These are phyloP conservation scores for Herminia tarsipennalis DNA, from an alignment of 2,888 invertebrate species.

Conservation along the genomic window DNA sequence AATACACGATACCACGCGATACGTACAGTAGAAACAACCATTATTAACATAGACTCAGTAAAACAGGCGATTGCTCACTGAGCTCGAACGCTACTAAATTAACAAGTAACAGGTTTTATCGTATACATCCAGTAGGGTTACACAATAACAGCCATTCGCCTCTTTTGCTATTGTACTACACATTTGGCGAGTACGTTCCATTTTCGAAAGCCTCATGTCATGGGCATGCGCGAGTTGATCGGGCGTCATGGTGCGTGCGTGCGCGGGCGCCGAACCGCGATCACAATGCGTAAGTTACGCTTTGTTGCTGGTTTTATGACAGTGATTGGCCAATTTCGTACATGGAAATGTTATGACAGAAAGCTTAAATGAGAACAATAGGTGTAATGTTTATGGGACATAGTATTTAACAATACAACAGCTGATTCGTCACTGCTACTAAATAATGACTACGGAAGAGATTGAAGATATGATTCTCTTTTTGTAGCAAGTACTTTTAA, in stretches of 20 bases:
- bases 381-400: background rate
- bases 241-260: constrained; percentile 62
- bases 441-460: too few species aligned
- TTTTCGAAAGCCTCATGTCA: constrained; percentile 64
- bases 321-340: constrained; percentile 55
- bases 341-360: constrained; percentile 44
- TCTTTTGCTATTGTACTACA: constrained; percentile 47
- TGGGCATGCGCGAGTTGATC: constrained; percentile 59
- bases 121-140: constrained; percentile 43
- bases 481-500: too few species aligned
- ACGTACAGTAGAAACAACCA: too few species aligned
- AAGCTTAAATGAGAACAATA: constrained; percentile 6
- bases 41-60: background rate
- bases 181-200: constrained; percentile 54
- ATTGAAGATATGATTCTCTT: too few species aligned
- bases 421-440: too few species aligned
- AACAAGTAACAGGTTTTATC: constrained; percentile 22
- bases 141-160: constrained; percentile 45
- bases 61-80: constrained; percentile 8
- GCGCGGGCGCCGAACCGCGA: constrained; percentile 65
- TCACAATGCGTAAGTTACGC: constrained; percentile 63
- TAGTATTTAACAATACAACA: background rate
- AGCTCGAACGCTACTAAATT: constrained; percentile 32
- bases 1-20: too few species aligned
- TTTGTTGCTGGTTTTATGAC: constrained; percentile 53